Conservation (phyloP, 2,113 vertebrate genomes). For the Amphilophus citrinellus region DNA sequence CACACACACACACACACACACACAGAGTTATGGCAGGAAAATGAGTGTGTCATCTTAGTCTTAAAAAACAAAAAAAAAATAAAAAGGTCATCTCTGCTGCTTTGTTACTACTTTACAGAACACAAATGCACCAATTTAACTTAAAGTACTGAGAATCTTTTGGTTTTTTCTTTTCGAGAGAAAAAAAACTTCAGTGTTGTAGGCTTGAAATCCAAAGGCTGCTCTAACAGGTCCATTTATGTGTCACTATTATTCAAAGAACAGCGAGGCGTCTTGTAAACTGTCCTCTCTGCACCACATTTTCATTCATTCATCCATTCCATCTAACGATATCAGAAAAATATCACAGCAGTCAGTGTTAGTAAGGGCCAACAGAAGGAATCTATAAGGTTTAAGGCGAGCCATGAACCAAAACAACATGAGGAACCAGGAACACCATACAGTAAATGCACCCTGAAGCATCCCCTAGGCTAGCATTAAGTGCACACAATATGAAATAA, state of each 20-base stretch:
- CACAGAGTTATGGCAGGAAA: conserved; percentile 73
- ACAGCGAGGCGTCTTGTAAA: conserved; percentile 9
- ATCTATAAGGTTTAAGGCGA: conserved; percentile 55
- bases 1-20: conserved; percentile 39
- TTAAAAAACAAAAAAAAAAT: conserved; percentile 20
- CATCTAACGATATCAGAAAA: neutral
- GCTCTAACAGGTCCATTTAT: conserved; percentile 26
- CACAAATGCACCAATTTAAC: conserved; percentile 48
- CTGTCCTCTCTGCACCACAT: neutral
- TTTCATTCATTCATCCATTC: conserved; percentile 6
- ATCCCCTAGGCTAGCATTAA: conserved; percentile 53
- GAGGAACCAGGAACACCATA: conserved; percentile 53
- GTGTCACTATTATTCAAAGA: conserved; percentile 19
- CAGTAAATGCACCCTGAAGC: conserved; percentile 65
- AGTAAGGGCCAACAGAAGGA: conserved; percentile 9
- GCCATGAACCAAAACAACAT: conserved; percentile 36
- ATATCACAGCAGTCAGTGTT: conserved; percentile 1
- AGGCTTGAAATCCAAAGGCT: conserved; percentile 8
- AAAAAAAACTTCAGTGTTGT: conserved; percentile 24
- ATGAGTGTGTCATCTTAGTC: conserved; percentile 67
- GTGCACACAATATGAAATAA: conserved; percentile 63
- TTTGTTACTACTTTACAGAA: conserved; percentile 58
- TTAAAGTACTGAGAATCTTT: conserved; percentile 21
- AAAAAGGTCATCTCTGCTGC: conserved; percentile 52
- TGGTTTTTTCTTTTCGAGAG: neutral